Conservation (phyloP, 2,888 invertebrate species). For the Cephus pygmeus region DNA sequence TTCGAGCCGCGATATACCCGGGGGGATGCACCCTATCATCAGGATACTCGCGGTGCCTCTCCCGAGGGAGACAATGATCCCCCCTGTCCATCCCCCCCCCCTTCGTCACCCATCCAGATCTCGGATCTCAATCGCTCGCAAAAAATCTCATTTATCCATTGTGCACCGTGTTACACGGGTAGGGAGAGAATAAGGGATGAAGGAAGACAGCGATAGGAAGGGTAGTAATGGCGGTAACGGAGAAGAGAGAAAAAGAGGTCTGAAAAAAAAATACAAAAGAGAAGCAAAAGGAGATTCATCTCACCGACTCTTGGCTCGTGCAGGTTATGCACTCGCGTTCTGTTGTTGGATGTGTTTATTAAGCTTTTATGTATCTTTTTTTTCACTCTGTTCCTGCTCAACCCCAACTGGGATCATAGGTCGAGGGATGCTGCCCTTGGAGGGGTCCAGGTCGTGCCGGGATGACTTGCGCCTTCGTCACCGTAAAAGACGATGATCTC, state of each 20-base stretch:
- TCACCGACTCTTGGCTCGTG: conserved; percentile 48
- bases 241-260: conserved; percentile 16
- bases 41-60: conserved; percentile 51
- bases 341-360: conserved; percentile 53
- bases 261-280: conserved; percentile 4
- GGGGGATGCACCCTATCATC: conserved; percentile 63
- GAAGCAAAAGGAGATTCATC: conserved; percentile 17
- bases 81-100: conserved; percentile 30
- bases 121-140: conserved; percentile 62
- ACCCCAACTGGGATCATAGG: conserved; percentile 10
- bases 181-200: conserved; percentile 7
- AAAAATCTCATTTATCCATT: conserved; percentile 65
- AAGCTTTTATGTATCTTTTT: conserved; percentile 29
- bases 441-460: conserved; percentile 4
- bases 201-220: conserved; percentile 9
- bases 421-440: conserved; percentile 11
- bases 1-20: conserved; percentile 38
- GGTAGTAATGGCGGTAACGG: conserved; percentile 7
- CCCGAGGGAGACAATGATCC: conserved; percentile 58
- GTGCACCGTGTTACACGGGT: conserved; percentile 48
- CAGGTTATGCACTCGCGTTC: conserved; percentile 45
- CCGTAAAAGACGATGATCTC: no score
- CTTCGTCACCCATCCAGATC: conserved; percentile 30
- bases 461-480: no score
- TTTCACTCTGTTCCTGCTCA: conserved; percentile 16